Evolutionary conservation across 2,888 invertebrate genomes (phyloP).

Genomic region (Phania funesta): DNA sequence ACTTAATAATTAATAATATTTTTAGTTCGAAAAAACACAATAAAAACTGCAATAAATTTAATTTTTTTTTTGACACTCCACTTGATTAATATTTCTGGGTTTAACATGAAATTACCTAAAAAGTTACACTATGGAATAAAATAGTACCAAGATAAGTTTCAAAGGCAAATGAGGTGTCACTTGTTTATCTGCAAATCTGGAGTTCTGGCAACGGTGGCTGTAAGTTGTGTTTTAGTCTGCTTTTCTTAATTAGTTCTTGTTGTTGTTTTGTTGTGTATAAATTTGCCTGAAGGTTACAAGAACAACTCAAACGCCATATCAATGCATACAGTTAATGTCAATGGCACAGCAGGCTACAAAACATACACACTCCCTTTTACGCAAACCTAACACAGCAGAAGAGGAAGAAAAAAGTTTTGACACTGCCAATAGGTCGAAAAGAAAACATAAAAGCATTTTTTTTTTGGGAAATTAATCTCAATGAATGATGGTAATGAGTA

Average conservation of each 20-base stretch:
- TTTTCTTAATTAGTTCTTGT: neutral
- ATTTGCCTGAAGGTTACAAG: neutral
- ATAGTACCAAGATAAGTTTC: too few relatives aligned
- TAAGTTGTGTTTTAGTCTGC: neutral
- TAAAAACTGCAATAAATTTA: too few relatives aligned
- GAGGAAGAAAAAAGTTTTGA: neutral
- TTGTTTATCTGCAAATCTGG: too few relatives aligned
- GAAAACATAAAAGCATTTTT: neutral
- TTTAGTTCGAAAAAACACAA: too few relatives aligned
- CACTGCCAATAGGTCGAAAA: neutral
- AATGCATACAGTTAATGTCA: neutral
- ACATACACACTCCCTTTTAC: neutral
- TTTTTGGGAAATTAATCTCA: slow-evolving; percentile 44
- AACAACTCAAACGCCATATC: neutral
- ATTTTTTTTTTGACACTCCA: too few relatives aligned
- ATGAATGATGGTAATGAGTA: slow-evolving; percentile 41
- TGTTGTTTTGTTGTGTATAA: neutral
- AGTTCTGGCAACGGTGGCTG: too few relatives aligned
- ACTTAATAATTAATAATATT: too few relatives aligned
- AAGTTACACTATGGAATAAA: too few relatives aligned
- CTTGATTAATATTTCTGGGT: too few relatives aligned
- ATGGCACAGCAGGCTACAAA: neutral
- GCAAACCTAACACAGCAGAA: neutral
- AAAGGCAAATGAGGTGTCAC: too few relatives aligned
- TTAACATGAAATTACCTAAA: too few relatives aligned